These are phyloP conservation scores for Alethe castanea DNA, from an alignment of 2,113 vertebrate species.

Conservation along the genomic window DNA sequence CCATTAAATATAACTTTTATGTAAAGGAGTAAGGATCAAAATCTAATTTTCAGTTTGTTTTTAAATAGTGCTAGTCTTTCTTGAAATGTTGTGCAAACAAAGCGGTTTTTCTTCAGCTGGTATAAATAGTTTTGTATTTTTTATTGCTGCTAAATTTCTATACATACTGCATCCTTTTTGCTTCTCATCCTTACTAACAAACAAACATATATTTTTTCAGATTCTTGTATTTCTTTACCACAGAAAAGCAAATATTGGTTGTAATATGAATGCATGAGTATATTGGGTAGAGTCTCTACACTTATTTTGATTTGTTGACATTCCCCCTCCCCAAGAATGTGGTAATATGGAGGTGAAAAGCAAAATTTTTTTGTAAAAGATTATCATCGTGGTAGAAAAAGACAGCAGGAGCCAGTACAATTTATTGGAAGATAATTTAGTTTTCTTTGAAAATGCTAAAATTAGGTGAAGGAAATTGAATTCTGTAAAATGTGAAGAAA, in stretches of 20 bases:
- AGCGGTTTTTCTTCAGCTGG: neutral
- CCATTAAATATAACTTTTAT: neutral
- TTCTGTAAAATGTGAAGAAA: neutral
- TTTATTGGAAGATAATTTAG: neutral
- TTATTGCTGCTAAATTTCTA: neutral
- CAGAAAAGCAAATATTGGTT: neutral
- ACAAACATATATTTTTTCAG: neutral
- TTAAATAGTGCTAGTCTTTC: neutral
- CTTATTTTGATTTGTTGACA: conserved; percentile 4
- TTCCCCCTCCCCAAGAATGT: neutral
- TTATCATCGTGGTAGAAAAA: neutral
- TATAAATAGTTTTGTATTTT: neutral
- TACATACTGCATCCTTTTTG: neutral
- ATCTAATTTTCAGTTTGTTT: neutral
- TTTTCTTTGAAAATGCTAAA: conserved; percentile 12
- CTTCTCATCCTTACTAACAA: neutral
- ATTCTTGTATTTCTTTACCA: neutral
- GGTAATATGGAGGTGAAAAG: neutral
- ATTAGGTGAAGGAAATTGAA: neutral
- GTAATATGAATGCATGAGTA: neutral
- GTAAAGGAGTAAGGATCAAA: neutral
- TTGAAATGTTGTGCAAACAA: neutral
- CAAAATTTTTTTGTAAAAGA: neutral
- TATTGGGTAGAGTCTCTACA: neutral
- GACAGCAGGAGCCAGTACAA: neutral